Evolutionary conservation across 2,797 vertebrate genomes (phyloP), one percentile per base, ranked within the genome.

Genomic region (Gephyroberyx darwinii): DNA sequence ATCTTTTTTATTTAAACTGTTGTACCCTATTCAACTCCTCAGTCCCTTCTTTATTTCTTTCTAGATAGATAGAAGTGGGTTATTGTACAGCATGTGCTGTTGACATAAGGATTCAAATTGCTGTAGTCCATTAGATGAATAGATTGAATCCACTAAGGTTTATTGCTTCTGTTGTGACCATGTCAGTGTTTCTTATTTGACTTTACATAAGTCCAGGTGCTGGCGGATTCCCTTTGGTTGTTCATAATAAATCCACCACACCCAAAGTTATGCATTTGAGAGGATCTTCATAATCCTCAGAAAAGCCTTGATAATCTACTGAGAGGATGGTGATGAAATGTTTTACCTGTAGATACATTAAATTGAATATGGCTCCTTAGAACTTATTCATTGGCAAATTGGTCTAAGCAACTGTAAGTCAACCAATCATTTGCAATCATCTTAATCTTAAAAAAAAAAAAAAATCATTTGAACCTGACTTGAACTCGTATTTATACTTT

Each of bases 131-230:
- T 57, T 10, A 5, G 16, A 10, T 57, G 16, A 57, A 57, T 17
- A 10, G 31, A 17, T 5, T 35, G 31, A 57, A 57, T 5, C 16
- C 47, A 50, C 22, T 35, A 63, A 33, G 33, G 10, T 10, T 41
- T 41, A 41, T 41, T 41, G 39, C 4, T 3, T 13, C 5, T 31
- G 41, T 22, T 51, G 9, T 6, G 16, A 5, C 31, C 10, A n/a
- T 51, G 48, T 33, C 47, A 35, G 30, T 19, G 30, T 31, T 3
- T 63, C 30, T 41, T 41, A 9, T 41, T 41, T 41, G 39, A 41
- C 60, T 88, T 82, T 68, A 67, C 71, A 69, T 41, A 64, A 43
- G 9, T 65, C 65, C 81, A 87, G 82, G 81, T 84, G 77, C 69
- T 68, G 65, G 79, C 31, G 51, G 51, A 12, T 52, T 71, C 47